Conservation (phyloP, 37 sponge, comb jelly and placozoan genomes). For the Sycon ciliatum region DNA sequence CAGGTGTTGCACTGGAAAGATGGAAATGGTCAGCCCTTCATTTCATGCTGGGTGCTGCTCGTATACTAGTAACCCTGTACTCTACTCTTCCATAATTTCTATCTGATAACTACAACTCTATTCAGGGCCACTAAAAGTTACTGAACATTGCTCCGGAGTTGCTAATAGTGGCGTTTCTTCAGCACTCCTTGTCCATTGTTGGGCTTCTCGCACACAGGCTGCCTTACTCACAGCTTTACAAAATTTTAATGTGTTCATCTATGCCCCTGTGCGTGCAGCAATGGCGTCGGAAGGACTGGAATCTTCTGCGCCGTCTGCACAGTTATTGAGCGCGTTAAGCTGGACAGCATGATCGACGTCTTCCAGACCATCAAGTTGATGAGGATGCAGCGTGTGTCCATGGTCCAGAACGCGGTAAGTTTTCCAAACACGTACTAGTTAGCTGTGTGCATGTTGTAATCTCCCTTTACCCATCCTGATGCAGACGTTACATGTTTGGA, state of each 20-base stretch:
- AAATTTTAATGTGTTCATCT: neutral
- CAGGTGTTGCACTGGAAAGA: too few relatives aligned
- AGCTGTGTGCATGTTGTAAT: neutral
- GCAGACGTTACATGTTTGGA: too few relatives aligned
- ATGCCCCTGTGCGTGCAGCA: slow-evolving; percentile 25
- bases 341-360: slow-evolving; percentile 74
- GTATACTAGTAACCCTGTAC: too few relatives aligned
- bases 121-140: too few relatives aligned
- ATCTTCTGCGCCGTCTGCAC: slow-evolving; percentile 61
- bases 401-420: slow-evolving; percentile 50
- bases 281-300: slow-evolving; percentile 69
- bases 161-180: too few relatives aligned
- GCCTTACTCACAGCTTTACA: neutral
- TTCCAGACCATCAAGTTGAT: slow-evolving; percentile 62
- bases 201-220: neutral
- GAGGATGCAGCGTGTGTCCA: slow-evolving; percentile 57
- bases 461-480: too few relatives aligned
- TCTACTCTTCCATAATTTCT: too few relatives aligned
- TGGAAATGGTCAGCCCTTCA: too few relatives aligned
- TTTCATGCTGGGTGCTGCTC: too few relatives aligned
- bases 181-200: too few relatives aligned
- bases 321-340: slow-evolving; percentile 67
- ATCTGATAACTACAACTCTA: too few relatives aligned
- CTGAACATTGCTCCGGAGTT: too few relatives aligned
- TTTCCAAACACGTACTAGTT: neutral